Base-by-base conservation (phyloP, 1,140 invertebrate species). In the Marisa cornuarietis region DNA sequence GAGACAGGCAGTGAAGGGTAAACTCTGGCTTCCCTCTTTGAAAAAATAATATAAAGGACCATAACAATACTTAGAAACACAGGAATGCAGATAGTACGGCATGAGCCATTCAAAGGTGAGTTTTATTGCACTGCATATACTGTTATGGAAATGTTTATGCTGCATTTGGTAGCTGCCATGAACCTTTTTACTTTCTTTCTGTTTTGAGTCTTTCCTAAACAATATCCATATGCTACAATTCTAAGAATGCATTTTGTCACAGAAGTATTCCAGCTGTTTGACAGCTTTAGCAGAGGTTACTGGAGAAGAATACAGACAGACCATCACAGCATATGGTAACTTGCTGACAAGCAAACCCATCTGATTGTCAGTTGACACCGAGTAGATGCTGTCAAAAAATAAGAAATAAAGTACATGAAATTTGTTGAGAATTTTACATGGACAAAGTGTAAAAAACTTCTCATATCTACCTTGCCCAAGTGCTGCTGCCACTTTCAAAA, bases 261-360 rank as follows among this genome's bases (percentile, higher is more conserved):
- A 85, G 77, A 85, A 85, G 18, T 65, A 65, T 80, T 85, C 84
- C 26, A 85, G 74, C 13, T 73, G 42, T 61, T 83, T 77, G 11
- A 83, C 75, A 52, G 82, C 84, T 62, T 77, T 69, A 49, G 62
- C 79, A 69, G 74, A 66, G 18, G 80, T 76, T 3, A 80, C 72
- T 0, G 84, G 82, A 26, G 77, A 78, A 65, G 76, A 69, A 26
- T 76, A 83, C 31, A 81, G 79, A 79, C 84, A 83, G 18, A 83
- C 58, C 24, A 85, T 66, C 58, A 85, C 71, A 63, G 82, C 82
- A 71, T 83, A 74, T 2, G 84, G 84, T n/a, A 85, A 77, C 54
- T 83, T 85, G 78, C 79, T 79, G 31, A 85, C 78, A 18, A 76
- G 74, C 58, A 85, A 66, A 22, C 82, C 82, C 61, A 80, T 71